Evolutionary conservation across 2,888 invertebrate species (phyloP), one percentile per base, ranked within the genome.

Genomic region (Chloroclystis v-ata): DNA sequence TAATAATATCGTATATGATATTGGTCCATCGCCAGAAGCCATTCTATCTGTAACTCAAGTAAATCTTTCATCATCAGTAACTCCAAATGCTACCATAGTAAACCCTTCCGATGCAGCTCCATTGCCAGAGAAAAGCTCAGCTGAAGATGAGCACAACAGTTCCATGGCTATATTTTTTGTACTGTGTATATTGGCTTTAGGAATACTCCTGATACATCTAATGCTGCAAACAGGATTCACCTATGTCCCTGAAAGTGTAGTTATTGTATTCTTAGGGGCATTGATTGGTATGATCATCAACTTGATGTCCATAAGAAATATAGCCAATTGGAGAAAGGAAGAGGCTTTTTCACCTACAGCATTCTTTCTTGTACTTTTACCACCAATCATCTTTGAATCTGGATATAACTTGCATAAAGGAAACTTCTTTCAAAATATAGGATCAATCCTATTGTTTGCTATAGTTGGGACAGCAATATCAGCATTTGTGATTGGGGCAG

Each of bases 351-450:
- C 98, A 5, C 99, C 99, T 0, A 99, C 98, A 12, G 97, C 98
- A 13, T 99, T 99, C 79, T 99, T 99, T 72, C 90, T 99, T 42
- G 95, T 99, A 1, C 90, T 99, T 0, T 82, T 99, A 42, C 99
- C 99, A 7, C 99, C 99, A 0, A 99, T 99, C 45, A 99, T 99
- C 64, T 99, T 99, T 88, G 99, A 99, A 82, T 98, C 98, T 2
- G 99, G 99, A 2, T 99, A 99, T 75, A 99, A 99, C 89, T 90
- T 99, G 50, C 99, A 99, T 70, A 99, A 99, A 83, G 98, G 98
- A 56, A 95, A 96, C 69, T 96, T 95, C 69, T 96, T 95, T 69
- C 97, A 99, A 83, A 99, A 99, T 73, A 98, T 99, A 72, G 98
- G 98, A n/a, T 98, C 98, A 2, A 99, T 99, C 65, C 84, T 99